These are phyloP conservation scores for Panopea generosa DNA, from an alignment of 2,888 invertebrate genomes.

Conservation along the genomic window DNA sequence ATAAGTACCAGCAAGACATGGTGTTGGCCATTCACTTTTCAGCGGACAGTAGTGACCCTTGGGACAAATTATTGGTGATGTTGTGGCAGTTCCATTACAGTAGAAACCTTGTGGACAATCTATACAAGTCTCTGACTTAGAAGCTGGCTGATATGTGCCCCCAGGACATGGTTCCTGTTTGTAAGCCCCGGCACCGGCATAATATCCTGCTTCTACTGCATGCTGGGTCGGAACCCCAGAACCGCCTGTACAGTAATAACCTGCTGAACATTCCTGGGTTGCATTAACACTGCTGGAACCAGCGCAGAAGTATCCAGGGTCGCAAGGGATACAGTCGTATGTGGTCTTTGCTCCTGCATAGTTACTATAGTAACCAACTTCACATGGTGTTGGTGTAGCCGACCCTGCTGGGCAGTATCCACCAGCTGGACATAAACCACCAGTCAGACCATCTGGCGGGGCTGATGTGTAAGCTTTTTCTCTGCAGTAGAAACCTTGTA, in stretches of 20 bases:
- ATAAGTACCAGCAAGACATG: constrained; percentile 81
- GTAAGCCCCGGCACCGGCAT: constrained; percentile 79
- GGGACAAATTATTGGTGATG: constrained; percentile 78
- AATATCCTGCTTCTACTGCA: constrained; percentile 80
- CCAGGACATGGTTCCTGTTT: constrained; percentile 82
- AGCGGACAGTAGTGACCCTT: constrained; percentile 81
- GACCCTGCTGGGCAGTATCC: constrained; percentile 83
- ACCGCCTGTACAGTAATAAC: constrained; percentile 83
- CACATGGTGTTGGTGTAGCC: constrained; percentile 78
- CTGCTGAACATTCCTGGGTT: constrained; percentile 79
- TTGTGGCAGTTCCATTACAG: constrained; percentile 80
- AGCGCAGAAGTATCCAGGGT: constrained; percentile 83
- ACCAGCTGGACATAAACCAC: constrained; percentile 83
- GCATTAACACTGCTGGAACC: constrained; percentile 79
- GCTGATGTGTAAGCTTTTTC: constrained; percentile 84
- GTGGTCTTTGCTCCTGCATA: constrained; percentile 80
- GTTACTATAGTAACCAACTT: constrained; percentile 81
- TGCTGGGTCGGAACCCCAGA: constrained; percentile 79
- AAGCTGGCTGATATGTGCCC: constrained; percentile 79
- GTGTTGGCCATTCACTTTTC: constrained; percentile 78
- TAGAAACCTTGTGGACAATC: constrained; percentile 83
- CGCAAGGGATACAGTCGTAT: constrained; percentile 83
- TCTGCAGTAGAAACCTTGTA: constrained; percentile 79
- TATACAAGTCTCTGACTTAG: constrained; percentile 71
- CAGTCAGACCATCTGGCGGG: constrained; percentile 83